phyloP scores from a whole-genome alignment of 2,797 vertebrate genomes.

The Thunnus albacares region DNA sequence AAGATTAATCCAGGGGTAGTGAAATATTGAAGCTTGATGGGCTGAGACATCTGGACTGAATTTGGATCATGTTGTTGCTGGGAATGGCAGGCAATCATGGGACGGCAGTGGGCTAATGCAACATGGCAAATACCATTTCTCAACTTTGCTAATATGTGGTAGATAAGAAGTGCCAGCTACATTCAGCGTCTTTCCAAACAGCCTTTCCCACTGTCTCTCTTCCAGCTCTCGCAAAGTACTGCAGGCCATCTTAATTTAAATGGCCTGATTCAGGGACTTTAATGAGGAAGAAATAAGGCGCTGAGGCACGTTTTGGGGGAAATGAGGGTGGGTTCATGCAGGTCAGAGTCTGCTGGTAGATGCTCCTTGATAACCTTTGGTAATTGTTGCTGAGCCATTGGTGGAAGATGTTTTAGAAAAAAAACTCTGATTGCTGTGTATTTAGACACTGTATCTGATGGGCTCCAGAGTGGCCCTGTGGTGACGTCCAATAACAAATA shows the following conservation, averaged over 20 bases:
- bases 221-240: slow-evolving; percentile 40
- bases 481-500: slow-evolving; percentile 96
- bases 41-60: slow-evolving; percentile 85
- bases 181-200: slow-evolving; percentile 65
- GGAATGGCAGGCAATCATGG: slow-evolving; percentile 83
- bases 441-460: slow-evolving; percentile 92
- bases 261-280: slow-evolving; percentile 85
- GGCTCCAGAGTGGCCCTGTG: slow-evolving; percentile 91
- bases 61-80: slow-evolving; percentile 85
- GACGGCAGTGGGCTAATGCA: slow-evolving; percentile 80
- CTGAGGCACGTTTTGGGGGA: slow-evolving; percentile 75
- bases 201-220: slow-evolving; percentile 58
- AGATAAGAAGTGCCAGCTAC: slow-evolving; percentile 81
- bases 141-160: slow-evolving; percentile 70
- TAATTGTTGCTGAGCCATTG: slow-evolving; percentile 91
- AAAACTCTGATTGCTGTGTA: slow-evolving; percentile 92
- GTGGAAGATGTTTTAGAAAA: slow-evolving; percentile 87
- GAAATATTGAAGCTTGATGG: slow-evolving; percentile 85
- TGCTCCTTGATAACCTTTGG: slow-evolving; percentile 97
- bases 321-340: slow-evolving; percentile 79
- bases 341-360: slow-evolving; percentile 91
- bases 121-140: slow-evolving; percentile 81
- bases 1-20: slow-evolving; percentile 84
- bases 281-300: slow-evolving; percentile 84
- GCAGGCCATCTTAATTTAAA: slow-evolving; percentile 54